Base-by-base conservation (phyloP, 2,888 invertebrate genomes). In the Pollenia amentaria region DNA sequence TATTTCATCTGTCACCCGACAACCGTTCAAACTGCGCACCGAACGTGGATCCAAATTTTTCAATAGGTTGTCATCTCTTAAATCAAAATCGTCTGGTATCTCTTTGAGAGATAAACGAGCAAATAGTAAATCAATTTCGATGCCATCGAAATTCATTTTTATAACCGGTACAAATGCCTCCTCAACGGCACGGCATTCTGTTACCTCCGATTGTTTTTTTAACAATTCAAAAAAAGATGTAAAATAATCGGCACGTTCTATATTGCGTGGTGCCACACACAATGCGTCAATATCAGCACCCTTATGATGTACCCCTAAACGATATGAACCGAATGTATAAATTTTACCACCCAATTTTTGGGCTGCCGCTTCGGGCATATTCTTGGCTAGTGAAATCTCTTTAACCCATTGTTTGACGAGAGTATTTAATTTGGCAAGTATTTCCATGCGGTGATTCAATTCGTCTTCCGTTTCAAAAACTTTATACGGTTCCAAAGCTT, bases 81-180 rank as follows among this genome's bases (percentile, higher is more conserved):
- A 95, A 93, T 99, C 98, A 94, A 96, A 96, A 92, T 94, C 91
- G 94, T 99, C 98, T 14, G 99, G 97, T 93, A 99, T 98, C 94
- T 98, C 98, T 93, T 98, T 98, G n/a, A 98, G 95, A 48, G 98
- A 97, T 87, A 99, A 94, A 87, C 98, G 95, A 0, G 99, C 99
- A 94, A 99, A 99, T 87, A 99, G 94, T 96, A 99, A 96, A 94
- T 99, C 99, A 89, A 99, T 98, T 94, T 99, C 99, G 89, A 99
- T 99, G 44, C 98, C 98, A 94, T 98, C 98, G 93, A 99, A 99
- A 92, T 97, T 98, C 98, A 99, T 98, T 94, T 99, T 99, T 89
- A 99, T 99, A 10, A 99, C 98, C 3, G 99, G 99, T 89, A 99
- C 99, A 94, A 97, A 99, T 0, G 99, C 99, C 93, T 99, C 99